Evolutionary conservation across 2,888 invertebrate genomes (phyloP), one percentile per base, ranked within the genome.

Genomic region (Acanthosepion lycidas): DNA sequence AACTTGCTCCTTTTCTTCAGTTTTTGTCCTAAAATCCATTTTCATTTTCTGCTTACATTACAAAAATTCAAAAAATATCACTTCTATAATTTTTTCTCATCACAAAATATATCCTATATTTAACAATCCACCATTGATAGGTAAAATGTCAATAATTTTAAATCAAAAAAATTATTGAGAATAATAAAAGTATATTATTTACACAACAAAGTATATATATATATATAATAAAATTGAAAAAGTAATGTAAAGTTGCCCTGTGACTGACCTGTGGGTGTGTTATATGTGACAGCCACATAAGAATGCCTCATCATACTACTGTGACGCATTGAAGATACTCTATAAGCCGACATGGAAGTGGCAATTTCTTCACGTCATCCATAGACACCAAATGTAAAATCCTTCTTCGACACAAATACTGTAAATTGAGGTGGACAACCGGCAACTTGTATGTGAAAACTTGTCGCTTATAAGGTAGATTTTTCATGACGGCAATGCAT

Each of bases 361-460:
- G 96, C 42, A 96, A 95, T 64, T 95, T 95, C n/a, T 94, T 92
- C 49, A 96, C 95, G 48, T 96, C 96, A 33, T 95, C 95, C 94
- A 95, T 95, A 20, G 95, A 95, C 49, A 96, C 96, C 18, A 96
- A 95, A 91, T 96, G 96, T 26, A 96, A 95, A 49, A 96, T 95
- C 26, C 96, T 95, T 18, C 96, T 95, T 18, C 96, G 95, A 95
- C 96, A 96, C 55, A 96, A 94, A 55, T 96, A 95, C 94, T 96
- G 96, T 49, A 96, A 95, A 42, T 95, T 95, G 48, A 95, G 94
- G 59, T 95, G 94, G 28, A 95, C 94, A 0, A 95, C 94, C 0
- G 96, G 96, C 42, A 96, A 95, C 94, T 96, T 96, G 95, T 96
- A 96, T 9, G 96, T 95, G 93, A 95, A 95, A 0, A 96, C 96